Base-by-base conservation (phyloP, 1,140 invertebrate genomes). In the Pachypeltis micranthus region DNA sequence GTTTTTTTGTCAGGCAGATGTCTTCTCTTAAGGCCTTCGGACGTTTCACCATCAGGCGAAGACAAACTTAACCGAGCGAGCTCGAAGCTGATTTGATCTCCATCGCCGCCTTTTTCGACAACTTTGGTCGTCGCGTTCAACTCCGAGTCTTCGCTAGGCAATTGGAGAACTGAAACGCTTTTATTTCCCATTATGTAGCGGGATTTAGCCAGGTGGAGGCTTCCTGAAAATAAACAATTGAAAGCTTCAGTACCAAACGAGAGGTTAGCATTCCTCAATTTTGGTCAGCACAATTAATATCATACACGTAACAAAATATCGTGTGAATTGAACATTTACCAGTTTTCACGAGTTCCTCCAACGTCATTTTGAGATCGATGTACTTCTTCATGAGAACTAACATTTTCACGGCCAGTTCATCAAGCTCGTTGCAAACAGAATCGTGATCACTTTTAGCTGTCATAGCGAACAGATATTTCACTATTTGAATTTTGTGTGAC, bases 181-280 rank as follows among this genome's bases (percentile, higher is more conserved):
- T 79, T 81, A 61, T 85, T 84, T 1, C 86, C 85, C 73, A 82
- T 79, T 47, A 88, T 86, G 66, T 88, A 85, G 57, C 84, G 78
- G 16, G 84, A 77, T 73, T 88, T 88, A 0, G 85, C 85, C 16
- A 89, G 69, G 70, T 86, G 79, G 21, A 84, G 31, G 66, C 66
- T 73, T 19, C 69, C 47, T 51, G 47, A 21, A 4, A 21, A 7
- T 4, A 21, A 51, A 10, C 10, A 21, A 51, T 21, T 7, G 19
- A 10, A 10, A 51, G 7, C 4, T 10, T 10, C 4, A 14, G 23
- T 21, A 51, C 21, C 47, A 4, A 51, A 21, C 47, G 7, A 51
- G 21, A 21, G 7, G 7, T 7, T 39, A 39, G 31, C 16, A 16
- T 16, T 39, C 16, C 16, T 7, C 7, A 16, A 7, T 39, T 39